A percentile compares a stretch with the other conserved stretches of the same genome.
Conservation (phyloP, 2,888 invertebrate species). For the Drosophila neutralis region DNA sequence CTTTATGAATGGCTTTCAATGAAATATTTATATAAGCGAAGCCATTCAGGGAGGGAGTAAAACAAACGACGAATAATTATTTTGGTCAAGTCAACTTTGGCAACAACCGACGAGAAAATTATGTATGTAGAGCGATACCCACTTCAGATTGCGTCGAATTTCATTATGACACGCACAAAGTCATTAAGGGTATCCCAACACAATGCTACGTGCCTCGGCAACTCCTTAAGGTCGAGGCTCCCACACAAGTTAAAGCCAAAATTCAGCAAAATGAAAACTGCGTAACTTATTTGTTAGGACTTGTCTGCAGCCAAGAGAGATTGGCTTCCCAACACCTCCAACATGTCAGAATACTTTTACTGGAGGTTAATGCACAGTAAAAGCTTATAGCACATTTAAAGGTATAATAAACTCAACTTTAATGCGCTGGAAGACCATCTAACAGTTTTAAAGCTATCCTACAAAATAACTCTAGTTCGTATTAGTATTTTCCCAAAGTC, state of each 20-base stretch:
- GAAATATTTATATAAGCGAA: conserved; percentile 72
- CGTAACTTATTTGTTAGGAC: conserved; percentile 3
- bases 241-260: conserved; percentile 19
- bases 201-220: conserved; percentile 34
- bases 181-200: conserved; percentile 32
- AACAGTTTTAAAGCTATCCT: background rate
- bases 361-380: background rate
- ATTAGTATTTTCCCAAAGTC: background rate
- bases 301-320: background rate
- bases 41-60: conserved; percentile 44
- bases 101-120: conserved; percentile 9
- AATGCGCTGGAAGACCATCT: background rate
- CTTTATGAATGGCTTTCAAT: conserved; percentile 76
- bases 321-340: background rate
- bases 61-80: conserved; percentile 45
- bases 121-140: background rate
- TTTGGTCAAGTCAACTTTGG: conserved; percentile 21
- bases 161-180: conserved; percentile 25
- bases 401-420: background rate
- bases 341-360: background rate
- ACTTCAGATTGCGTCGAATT: conserved; percentile 1
- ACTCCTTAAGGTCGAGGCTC: conserved; percentile 1
- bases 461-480: background rate
- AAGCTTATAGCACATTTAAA: background rate
- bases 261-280: conserved; percentile 15